A percentile compares a stretch with the other conserved stretches of the same genome.
phyloP scores from a whole-genome alignment of 2,888 invertebrate species.

The Trichogramma dendrolimi region DNA sequence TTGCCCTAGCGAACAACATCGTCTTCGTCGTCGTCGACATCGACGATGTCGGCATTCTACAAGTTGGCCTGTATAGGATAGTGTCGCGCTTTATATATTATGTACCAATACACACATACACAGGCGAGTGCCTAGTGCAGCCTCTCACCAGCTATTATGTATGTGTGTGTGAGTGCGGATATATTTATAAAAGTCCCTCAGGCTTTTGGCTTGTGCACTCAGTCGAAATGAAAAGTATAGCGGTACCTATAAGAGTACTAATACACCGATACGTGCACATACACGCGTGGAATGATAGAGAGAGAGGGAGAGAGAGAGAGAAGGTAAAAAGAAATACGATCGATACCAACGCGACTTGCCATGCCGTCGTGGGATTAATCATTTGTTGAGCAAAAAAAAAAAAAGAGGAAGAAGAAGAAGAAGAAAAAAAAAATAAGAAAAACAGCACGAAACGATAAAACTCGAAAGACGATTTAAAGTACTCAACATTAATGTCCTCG shows the following conservation, averaged over 20 bases:
- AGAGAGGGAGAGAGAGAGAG: not conserved
- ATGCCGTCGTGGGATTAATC: constrained; percentile 11
- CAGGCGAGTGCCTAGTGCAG: not conserved
- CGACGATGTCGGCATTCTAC: constrained; percentile 16
- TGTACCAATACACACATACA: too few relatives aligned
- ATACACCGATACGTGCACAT: constrained; percentile 16
- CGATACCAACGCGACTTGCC: too few relatives aligned
- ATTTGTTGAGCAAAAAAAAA: constrained; percentile 1
- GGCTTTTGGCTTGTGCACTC: constrained; percentile 12
- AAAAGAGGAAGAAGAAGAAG: too few relatives aligned
- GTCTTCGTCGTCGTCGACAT: constrained; percentile 7
- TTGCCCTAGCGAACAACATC: not conserved
- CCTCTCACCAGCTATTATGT: constrained; percentile 14
- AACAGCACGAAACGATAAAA: too few relatives aligned
- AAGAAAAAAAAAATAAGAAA: too few relatives aligned
- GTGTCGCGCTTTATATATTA: too few relatives aligned
- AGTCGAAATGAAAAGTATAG: constrained; percentile 24
- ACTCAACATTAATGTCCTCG: too few relatives aligned
- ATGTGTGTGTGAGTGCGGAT: constrained; percentile 4
- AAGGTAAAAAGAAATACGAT: too few relatives aligned
- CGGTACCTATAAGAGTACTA: too few relatives aligned
- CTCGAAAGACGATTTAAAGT: too few relatives aligned
- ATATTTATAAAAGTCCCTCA: constrained; percentile 12
- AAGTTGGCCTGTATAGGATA: constrained; percentile 7
- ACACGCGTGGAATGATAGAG: not conserved